Percentiles rank a stretch among this genome's conserved stretches.
Conservation (phyloP, 2,113 vertebrate species). For the Daubentonia madagascariensis region DNA sequence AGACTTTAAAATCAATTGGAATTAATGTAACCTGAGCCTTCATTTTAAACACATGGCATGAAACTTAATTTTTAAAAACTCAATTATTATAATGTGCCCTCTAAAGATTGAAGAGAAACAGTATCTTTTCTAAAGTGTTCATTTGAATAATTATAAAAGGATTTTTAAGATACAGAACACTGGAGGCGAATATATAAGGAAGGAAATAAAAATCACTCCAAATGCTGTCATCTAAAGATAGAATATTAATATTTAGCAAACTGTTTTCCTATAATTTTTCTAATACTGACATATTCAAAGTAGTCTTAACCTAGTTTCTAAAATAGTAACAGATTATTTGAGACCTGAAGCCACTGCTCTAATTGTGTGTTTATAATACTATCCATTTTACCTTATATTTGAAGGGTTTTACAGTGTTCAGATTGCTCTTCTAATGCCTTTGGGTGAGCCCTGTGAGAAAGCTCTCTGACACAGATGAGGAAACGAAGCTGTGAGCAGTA, state of each 20-base stretch:
- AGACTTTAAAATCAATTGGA: slow-evolving; percentile 7
- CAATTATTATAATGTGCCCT: slow-evolving; percentile 21
- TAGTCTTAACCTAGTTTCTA: background rate
- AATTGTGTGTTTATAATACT: background rate
- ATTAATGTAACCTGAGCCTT: slow-evolving; percentile 24
- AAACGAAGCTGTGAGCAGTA: background rate
- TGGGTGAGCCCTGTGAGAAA: background rate
- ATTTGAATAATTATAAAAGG: background rate
- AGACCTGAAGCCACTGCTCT: background rate
- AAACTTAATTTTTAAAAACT: slow-evolving; percentile 38
- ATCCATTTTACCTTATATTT: background rate
- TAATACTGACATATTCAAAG: background rate
- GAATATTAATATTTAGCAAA: background rate
- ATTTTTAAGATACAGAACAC: background rate
- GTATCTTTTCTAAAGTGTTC: slow-evolving; percentile 22
- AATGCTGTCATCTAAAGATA: background rate
- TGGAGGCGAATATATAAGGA: background rate
- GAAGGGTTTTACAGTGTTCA: background rate
- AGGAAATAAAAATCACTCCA: background rate
- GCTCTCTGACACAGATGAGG: rapidly evolving
- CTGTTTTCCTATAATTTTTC: background rate
- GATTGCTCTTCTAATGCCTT: background rate
- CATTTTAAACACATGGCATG: slow-evolving; percentile 25
- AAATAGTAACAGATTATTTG: background rate
- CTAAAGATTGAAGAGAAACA: background rate